A percentile compares a stretch with the other conserved stretches of the same genome.
phyloP scores from a whole-genome alignment of 2,113 vertebrate genomes.

The Chaetodon trifascialis region DNA sequence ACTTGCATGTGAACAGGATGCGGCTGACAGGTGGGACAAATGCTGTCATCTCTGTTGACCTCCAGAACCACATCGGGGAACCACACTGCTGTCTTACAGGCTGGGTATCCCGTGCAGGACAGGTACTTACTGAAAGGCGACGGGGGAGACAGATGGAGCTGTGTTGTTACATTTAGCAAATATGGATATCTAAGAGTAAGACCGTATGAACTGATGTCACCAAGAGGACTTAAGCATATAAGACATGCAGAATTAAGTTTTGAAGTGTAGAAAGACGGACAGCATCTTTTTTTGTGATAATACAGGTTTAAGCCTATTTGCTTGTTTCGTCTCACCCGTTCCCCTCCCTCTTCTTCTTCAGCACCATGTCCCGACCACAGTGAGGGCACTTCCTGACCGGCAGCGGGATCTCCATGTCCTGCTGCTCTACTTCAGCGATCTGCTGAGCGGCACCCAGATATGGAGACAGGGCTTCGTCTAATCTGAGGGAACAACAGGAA shows the following conservation, averaged over 20 bases:
- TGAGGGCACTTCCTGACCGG: slow-evolving; percentile 92
- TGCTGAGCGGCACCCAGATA: slow-evolving; percentile 91
- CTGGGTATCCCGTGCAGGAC: slow-evolving; percentile 90
- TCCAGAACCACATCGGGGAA: slow-evolving; percentile 93
- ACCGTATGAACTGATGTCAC: no score
- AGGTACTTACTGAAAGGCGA: slow-evolving; percentile 88
- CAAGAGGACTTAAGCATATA: no score
- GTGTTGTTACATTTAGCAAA: not conserved
- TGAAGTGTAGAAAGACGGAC: not conserved
- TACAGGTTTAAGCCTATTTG: not conserved
- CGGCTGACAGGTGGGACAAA: slow-evolving; percentile 89
- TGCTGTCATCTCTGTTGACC: slow-evolving; percentile 88
- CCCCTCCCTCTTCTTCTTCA: slow-evolving; percentile 91
- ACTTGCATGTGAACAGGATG: slow-evolving; percentile 92
- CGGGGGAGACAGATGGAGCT: not conserved
- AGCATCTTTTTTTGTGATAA: no score
- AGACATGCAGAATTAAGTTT: no score
- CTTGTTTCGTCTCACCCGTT: slow-evolving; percentile 82
- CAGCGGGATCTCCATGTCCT: slow-evolving; percentile 84
- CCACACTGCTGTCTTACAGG: slow-evolving; percentile 91
- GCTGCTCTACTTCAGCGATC: slow-evolving; percentile 82
- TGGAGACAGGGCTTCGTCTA: slow-evolving; percentile 93
- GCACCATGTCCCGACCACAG: slow-evolving; percentile 93
- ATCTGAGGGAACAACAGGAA: slow-evolving; percentile 75
- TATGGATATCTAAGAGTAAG: not conserved